Base-by-base conservation (phyloP, 2,113 vertebrate genomes). In the Cettia cetti region DNA sequence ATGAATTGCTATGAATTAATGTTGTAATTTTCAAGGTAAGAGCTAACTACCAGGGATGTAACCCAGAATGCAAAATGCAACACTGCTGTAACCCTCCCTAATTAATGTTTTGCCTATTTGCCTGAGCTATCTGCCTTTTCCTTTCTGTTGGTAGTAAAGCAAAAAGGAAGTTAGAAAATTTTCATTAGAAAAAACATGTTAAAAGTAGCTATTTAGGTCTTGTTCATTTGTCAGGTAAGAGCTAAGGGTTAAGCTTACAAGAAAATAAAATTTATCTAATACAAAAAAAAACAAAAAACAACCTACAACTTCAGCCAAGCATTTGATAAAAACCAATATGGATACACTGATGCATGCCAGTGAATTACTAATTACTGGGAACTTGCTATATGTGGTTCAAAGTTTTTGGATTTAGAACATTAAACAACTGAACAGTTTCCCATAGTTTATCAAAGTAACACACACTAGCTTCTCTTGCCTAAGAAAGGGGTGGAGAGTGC, bases 271-370 rank as follows among this genome's bases (percentile, higher is more conserved):
- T 13, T 63, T 33, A 15, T 4, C 21, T 39, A 61, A 63, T 6
- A 49, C 8, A 44, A 54, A 79, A 69, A 64, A 50, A 52, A 7
- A 0, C 0, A 44, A 44, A 44, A 44, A 18, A 44, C 8, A 19
- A 44, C 16, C 49, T 49, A 37, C 13, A 72, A 23, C 35, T 79
- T 39, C 15, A 70, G 53, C 15, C 35, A 88, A 63, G 5, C 7
- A 23, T 9, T 7, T 1, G 1, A 37, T 27, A 74, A 81, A 59
- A 86, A 35, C 0, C 21, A 26, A 16, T 10, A 65, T 0, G 5
- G 13, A 15, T 27, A 76, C 16, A n/a, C 10, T 37, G 22, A 52
- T 11, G 17, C 14, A 16, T 22, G 4, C 19, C 64, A 86, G 10
- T 12, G n/a, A 65, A 57, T 70, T 65, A 52, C 31, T 52, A 64